Evolutionary conservation across 2,113 vertebrate genomes (phyloP).

Genomic region (Mustelus asterias): DNA sequence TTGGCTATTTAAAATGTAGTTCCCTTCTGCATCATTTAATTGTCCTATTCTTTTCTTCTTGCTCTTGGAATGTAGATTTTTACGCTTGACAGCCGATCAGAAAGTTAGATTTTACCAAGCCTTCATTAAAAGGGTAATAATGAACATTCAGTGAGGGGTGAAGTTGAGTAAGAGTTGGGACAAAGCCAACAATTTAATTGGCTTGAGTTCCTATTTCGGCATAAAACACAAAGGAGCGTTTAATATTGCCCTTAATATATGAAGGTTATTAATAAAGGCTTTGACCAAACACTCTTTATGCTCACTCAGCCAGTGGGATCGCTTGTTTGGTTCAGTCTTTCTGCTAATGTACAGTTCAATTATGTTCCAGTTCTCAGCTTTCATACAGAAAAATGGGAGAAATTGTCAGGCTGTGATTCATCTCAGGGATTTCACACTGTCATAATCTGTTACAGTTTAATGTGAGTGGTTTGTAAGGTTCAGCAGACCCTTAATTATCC

Average conservation of each 20-base stretch:
- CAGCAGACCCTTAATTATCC: neutral
- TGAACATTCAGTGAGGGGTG: neutral
- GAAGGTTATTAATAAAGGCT: constrained; percentile 1
- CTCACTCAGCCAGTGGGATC: neutral
- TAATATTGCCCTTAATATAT: neutral
- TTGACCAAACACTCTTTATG: neutral
- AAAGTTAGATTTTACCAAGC: neutral
- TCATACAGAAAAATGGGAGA: neutral
- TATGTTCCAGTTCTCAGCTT: neutral
- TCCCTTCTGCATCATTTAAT: neutral
- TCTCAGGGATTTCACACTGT: neutral
- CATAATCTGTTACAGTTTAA: neutral
- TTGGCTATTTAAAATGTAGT: neutral
- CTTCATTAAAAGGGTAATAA: neutral
- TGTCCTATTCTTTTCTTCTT: neutral
- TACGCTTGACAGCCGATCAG: neutral
- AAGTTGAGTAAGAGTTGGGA: neutral
- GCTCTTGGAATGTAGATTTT: neutral
- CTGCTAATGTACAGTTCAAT: neutral
- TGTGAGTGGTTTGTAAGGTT: neutral
- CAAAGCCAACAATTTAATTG: neutral
- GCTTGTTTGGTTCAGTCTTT: neutral
- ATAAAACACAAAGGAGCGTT: neutral
- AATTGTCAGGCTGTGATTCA: too few species aligned
- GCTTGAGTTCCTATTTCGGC: neutral